phyloP scores from a whole-genome alignment of 2,797 vertebrate species.

The Florisuga fusca region DNA sequence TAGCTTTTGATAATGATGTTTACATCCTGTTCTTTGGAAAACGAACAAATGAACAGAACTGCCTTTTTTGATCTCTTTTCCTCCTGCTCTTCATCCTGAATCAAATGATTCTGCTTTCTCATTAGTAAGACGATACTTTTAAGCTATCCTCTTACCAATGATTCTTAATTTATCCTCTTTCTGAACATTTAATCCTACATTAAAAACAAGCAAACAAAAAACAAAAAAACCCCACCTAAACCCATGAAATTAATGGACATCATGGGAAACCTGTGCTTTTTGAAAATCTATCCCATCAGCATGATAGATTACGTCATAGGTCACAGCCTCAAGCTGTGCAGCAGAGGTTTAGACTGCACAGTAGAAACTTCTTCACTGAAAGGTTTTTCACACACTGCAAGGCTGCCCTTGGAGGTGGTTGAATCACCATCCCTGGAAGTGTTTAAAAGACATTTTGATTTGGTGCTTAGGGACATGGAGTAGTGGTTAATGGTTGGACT shows the following conservation, averaged over 20 bases:
- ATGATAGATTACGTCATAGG: not conserved
- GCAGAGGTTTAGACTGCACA: too few relatives aligned
- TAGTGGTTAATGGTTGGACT: too few relatives aligned
- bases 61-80: not conserved
- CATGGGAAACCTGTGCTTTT: not conserved
- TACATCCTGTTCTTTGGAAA: not conserved
- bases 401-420: too few relatives aligned
- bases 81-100: not conserved
- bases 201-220: not conserved
- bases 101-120: constrained; percentile 10
- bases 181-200: not conserved
- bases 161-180: constrained; percentile 38
- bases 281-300: not conserved
- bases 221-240: not conserved
- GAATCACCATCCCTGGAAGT: too few relatives aligned
- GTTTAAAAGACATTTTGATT: not conserved
- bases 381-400: too few relatives aligned
- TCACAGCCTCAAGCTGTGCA: not conserved
- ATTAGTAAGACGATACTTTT: constrained; percentile 22
- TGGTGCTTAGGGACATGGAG: too few relatives aligned
- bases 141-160: not conserved
- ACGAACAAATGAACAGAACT: not conserved
- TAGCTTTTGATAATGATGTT: not conserved
- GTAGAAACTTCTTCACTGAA: too few relatives aligned
- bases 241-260: not conserved